A percentile compares a stretch with the other conserved stretches of the same genome.
Conservation (phyloP, 2,888 invertebrate species). For the Lasioglossum villosulum region DNA sequence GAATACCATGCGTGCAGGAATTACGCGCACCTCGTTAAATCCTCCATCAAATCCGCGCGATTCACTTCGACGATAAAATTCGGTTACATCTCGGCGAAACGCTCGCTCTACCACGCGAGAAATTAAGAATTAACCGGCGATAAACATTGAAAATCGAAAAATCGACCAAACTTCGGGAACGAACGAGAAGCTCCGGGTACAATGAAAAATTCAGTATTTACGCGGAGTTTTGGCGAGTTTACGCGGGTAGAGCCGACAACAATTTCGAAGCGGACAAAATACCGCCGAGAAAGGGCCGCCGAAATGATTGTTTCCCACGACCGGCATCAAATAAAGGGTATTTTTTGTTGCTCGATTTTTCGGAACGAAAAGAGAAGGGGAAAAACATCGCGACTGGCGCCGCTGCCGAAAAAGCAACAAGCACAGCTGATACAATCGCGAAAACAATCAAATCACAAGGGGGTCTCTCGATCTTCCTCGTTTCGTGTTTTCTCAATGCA, state of each 20-base stretch:
- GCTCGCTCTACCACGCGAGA: background rate
- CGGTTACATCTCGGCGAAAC: background rate
- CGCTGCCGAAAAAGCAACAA: background rate
- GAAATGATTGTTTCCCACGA: background rate
- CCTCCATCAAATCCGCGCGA: slow-evolving; percentile 13
- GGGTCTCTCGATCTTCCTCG: too few relatives aligned
- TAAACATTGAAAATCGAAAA: background rate
- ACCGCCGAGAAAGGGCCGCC: background rate
- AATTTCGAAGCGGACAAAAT: background rate
- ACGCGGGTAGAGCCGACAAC: background rate
- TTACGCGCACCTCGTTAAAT: slow-evolving; percentile 43
- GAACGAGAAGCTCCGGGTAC: background rate
- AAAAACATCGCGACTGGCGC: background rate
- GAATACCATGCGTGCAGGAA: slow-evolving; percentile 49
- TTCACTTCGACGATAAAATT: slow-evolving; percentile 11
- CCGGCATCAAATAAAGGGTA: background rate
- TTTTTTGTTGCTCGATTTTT: background rate
- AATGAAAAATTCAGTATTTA: background rate
- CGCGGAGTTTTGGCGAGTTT: background rate
- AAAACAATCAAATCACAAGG: background rate
- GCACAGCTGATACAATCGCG: background rate
- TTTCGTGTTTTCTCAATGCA: background rate
- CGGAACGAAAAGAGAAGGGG: too few relatives aligned
- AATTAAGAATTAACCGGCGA: background rate
- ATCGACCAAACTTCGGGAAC: background rate